Evolutionary conservation across 2,113 vertebrate species (phyloP), one percentile per base, ranked within the genome.

Genomic region (Oncorhynchus keta): DNA sequence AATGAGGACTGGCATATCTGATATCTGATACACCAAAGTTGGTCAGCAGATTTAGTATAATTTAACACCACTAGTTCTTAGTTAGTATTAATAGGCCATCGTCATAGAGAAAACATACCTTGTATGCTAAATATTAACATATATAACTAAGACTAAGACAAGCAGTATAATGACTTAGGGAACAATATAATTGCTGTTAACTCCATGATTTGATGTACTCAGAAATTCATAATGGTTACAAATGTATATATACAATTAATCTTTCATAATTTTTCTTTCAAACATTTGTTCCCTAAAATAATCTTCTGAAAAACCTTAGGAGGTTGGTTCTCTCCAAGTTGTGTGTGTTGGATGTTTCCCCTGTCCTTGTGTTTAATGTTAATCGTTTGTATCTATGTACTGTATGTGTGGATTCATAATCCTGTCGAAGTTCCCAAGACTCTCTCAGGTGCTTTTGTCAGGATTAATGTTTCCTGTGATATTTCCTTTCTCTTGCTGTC

Each of bases 381-480:
- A 39, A 83, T 77, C 90, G 76, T 61, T 32, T 73, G 32, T 69
- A 28, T 72, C 4, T 85, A 82, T 89, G 78, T 59, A 22, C 9
- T 45, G 39, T 84, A 39, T 86, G 78, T 90, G 12, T 67, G 16
- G 39, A 74, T 85, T 49, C 75, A 70, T 80, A 88, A 92, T 89
- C 89, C 88, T 89, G 87, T 86, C 86, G 67, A 89, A 88, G 86
- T 81, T 84, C 86, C 85, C 89, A 18, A 75, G 57, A 48, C 80
- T 59, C 77, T 81, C 79, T 82, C 70, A 84, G 80, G 88, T 82
- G 68, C 88, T 55, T 88, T 83, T 90, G 86, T 86, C 87, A 86
- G 87, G 89, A 90, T 92, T 93, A 78, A 89, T 75, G 85, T 86
- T 89, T 80, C 81, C 77, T 91, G 85, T 91, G 87, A 86, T 91